Evolutionary conservation across 37 sponge, comb jelly and placozoan genomes (phyloP).

Genomic region (Petrosia ficiformis): DNA sequence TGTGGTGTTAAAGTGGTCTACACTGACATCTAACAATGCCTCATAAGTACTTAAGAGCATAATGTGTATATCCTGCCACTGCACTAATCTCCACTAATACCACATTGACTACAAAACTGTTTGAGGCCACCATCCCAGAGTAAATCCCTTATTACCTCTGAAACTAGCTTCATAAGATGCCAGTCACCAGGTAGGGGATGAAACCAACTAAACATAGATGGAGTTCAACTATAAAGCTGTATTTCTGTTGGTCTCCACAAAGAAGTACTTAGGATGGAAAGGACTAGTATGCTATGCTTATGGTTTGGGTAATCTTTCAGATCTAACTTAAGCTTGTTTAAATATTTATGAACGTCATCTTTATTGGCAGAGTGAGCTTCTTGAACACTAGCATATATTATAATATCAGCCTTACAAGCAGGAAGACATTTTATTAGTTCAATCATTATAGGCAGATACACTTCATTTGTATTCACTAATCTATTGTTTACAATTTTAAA

Average conservation of each 20-base stretch:
- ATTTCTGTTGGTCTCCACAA: constrained; percentile 7
- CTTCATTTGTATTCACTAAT: not conserved
- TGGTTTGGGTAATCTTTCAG: not conserved
- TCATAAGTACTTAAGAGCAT: not conserved
- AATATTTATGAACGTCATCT: not conserved
- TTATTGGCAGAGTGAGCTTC: constrained; percentile 8
- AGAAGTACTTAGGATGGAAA: not conserved
- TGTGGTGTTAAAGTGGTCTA: not conserved
- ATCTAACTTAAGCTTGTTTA: not conserved
- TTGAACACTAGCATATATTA: constrained; percentile 10
- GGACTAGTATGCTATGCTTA: not conserved
- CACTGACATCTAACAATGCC: not conserved
- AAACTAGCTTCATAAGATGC: constrained; percentile 1
- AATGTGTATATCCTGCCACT: constrained; percentile 22
- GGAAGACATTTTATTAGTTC: not conserved
- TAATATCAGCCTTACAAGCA: not conserved
- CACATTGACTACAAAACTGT: constrained; percentile 6
- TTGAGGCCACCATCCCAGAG: constrained; percentile 11
- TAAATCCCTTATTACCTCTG: constrained; percentile 4
- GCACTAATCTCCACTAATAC: not conserved
- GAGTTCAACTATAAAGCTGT: not conserved
- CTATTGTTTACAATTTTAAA: not conserved
- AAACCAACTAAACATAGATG: not conserved
- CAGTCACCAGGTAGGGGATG: constrained; percentile 5
- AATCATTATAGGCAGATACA: not conserved